Evolutionary conservation across 2,113 vertebrate species (phyloP).

Genomic region (Hemiscyllium ocellatum): DNA sequence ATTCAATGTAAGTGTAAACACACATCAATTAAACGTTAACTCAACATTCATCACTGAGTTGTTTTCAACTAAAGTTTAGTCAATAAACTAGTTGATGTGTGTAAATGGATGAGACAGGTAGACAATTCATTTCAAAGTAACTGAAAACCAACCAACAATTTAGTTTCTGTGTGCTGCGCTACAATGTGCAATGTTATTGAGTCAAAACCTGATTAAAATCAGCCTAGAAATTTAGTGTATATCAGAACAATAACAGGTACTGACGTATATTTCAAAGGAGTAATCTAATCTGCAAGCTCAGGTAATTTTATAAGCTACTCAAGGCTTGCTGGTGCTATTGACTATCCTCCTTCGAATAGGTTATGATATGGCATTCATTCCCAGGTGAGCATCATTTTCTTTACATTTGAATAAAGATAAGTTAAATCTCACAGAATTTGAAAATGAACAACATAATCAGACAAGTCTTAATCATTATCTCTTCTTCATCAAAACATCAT

Average conservation of each 20-base stretch:
- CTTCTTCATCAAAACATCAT: neutral
- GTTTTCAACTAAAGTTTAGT: conserved; percentile 1
- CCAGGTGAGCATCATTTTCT: neutral
- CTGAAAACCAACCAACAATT: conserved; percentile 4
- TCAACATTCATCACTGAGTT: neutral
- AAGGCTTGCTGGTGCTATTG: neutral
- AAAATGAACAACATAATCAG: neutral
- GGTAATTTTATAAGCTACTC: conserved; percentile 24
- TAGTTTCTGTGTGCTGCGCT: neutral
- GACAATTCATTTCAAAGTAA: conserved; percentile 10
- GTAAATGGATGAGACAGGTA: conserved; percentile 1
- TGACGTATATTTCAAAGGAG: conserved; percentile 23
- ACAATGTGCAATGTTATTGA: neutral
- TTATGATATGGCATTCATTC: neutral
- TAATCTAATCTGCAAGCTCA: conserved; percentile 14
- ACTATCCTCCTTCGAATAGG: neutral
- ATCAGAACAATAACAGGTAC: conserved; percentile 21
- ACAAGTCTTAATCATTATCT: neutral
- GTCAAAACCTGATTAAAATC: conserved; percentile 25
- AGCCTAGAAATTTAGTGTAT: neutral
- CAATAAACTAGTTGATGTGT: neutral
- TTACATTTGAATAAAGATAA: conserved; percentile 7
- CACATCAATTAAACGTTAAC: conserved; percentile 3
- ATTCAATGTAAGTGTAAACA: neutral
- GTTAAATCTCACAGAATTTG: neutral